Evolutionary conservation across 2,888 invertebrate species (phyloP).

Genomic region (Cremastinae sp.): DNA sequence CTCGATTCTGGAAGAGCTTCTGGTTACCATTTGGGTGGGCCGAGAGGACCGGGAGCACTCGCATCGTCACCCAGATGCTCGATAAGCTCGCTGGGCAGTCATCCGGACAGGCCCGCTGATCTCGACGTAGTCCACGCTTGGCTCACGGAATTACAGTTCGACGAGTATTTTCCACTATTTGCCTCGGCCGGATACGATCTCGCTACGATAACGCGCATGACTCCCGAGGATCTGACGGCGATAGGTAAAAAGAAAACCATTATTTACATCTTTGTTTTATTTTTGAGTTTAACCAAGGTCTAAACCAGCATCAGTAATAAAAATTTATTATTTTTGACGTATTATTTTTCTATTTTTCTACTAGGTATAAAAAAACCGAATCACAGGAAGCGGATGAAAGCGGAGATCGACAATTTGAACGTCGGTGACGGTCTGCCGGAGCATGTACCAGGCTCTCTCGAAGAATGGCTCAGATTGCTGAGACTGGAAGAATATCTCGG

Average conservation of each 20-base stretch:
- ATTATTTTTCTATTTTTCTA: conserved; percentile 18
- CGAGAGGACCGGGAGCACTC: conserved; percentile 82
- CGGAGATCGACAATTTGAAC: conserved; percentile 96
- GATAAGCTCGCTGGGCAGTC: conserved; percentile 83
- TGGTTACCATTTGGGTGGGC: conserved; percentile 85
- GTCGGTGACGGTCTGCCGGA: conserved; percentile 97
- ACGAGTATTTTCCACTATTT: conserved; percentile 96
- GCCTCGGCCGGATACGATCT: conserved; percentile 98
- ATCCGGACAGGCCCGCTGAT: conserved; percentile 83
- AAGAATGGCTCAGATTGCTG: conserved; percentile 96
- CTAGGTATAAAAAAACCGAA: conserved; percentile 95
- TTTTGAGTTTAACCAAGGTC: too few relatives aligned
- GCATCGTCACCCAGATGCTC: conserved; percentile 85
- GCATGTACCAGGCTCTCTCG: conserved; percentile 95
- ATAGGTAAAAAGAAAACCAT: conserved; percentile 82
- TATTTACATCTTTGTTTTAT: neutral
- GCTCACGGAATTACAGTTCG: conserved; percentile 96
- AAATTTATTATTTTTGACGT: conserved; percentile 3
- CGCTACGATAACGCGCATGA: conserved; percentile 99
- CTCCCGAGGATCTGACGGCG: conserved; percentile 95
- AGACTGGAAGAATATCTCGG: conserved; percentile 96
- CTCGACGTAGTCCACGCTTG: conserved; percentile 96
- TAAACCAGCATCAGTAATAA: too few relatives aligned
- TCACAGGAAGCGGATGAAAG: conserved; percentile 97
- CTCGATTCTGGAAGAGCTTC: conserved; percentile 96